Evolutionary conservation across 2,113 vertebrate species (phyloP), one percentile per base, ranked within the genome.

Genomic region (Gulo gulo): DNA sequence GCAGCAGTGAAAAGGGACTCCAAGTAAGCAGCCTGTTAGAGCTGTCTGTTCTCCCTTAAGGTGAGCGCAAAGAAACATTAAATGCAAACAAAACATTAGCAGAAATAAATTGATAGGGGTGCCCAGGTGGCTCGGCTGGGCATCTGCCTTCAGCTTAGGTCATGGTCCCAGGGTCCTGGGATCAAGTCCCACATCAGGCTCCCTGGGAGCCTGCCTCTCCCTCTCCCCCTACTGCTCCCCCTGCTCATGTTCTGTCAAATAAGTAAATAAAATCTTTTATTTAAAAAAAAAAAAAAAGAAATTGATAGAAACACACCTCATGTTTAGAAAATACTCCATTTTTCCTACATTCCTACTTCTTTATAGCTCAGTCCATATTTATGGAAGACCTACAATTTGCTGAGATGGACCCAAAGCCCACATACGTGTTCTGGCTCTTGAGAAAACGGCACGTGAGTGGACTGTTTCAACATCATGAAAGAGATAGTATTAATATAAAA

Each of bases 1-100:
- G 21, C 15, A 1, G 6, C 2, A 29, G n/a, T 15, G 2, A 4
- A n/a, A 23, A 63, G 4, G 16, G 7, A 42, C 14, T 20, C 65
- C 63, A 13, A 26, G 31, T 0, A 14, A 31, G 2, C 16, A 29
- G 1, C 39, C 15, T 0, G 1, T 5, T 42, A 71, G 11, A 50
- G 59, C 50, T 1, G 5, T 31, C 85, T 34, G 31, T 65, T n/a
- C 59, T 20, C 71, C 42, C 29, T 8, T 2, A 29, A 89, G 4
- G 80, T 2, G 12, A 61, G 36, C 20, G 10, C 36, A 31, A 79
- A 47, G 7, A 85, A 67, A 84, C 20, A 24, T 45, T 10, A 39
- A 84, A 57, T 21, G 21, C 7, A n/a, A n/a, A 85, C 6, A 79
- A 52, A 89, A 42, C 7, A 24, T 7, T 8, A 3, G 14, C 85